Conservation (phyloP, 1,140 invertebrate species). For the Aphis craccivora region DNA sequence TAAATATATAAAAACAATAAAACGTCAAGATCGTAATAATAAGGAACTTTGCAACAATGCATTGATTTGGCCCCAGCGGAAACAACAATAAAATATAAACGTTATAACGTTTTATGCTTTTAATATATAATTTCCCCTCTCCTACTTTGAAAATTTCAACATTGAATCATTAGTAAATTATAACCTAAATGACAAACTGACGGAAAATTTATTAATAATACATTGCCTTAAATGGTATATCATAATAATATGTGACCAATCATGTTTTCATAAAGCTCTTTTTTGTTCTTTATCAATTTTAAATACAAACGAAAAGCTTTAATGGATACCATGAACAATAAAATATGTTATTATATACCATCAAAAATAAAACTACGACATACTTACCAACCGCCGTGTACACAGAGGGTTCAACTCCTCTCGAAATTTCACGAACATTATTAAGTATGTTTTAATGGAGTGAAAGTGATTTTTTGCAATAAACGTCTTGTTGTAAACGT, state of each 20-base stretch:
- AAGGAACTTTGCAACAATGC: background rate
- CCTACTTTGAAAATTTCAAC: background rate
- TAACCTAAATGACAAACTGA: background rate
- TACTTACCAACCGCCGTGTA: background rate
- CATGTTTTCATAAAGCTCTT: background rate
- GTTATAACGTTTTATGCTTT: too few relatives aligned
- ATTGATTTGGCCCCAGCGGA: background rate
- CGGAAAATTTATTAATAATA: background rate
- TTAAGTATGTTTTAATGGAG: too few relatives aligned
- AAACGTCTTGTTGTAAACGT: too few relatives aligned
- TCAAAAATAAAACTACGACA: background rate
- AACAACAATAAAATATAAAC: background rate
- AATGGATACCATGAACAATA: background rate
- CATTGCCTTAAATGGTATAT: background rate
- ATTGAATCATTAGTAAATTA: background rate
- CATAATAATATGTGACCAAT: background rate
- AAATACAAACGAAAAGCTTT: constrained; percentile 15
- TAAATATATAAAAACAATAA: background rate
- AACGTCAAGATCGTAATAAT: background rate
- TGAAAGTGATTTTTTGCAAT: too few relatives aligned
- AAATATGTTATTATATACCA: background rate
- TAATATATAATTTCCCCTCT: background rate
- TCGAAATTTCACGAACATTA: too few relatives aligned
- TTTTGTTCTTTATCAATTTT: background rate
- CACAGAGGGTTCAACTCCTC: too few relatives aligned